Evolutionary conservation across 2,113 vertebrate genomes (phyloP).

Genomic region (Procapra przewalskii): DNA sequence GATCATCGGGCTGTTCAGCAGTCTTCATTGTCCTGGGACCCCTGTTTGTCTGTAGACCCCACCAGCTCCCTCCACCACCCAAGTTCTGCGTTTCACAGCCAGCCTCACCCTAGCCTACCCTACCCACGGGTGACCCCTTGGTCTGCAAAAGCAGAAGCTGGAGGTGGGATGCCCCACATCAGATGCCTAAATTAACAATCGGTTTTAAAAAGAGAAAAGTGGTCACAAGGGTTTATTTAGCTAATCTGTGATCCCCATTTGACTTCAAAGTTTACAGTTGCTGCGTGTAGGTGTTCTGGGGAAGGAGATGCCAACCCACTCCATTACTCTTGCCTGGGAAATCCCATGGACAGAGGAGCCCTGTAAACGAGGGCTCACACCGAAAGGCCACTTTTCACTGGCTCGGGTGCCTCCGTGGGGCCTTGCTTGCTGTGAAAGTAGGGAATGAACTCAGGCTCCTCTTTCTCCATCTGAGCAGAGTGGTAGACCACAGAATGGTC

Average conservation of each 20-base stretch:
- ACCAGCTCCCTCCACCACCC: background rate
- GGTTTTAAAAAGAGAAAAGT: background rate
- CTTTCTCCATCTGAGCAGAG: slow-evolving; percentile 84
- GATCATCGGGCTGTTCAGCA: background rate
- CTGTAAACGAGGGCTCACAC: slow-evolving; percentile 53
- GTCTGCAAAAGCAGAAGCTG: background rate
- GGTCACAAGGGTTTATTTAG: background rate
- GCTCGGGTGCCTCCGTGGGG: slow-evolving; percentile 83
- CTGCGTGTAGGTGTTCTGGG: background rate
- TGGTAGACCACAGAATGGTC: background rate
- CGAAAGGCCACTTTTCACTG: slow-evolving; percentile 87
- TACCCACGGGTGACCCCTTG: fast-evolving
- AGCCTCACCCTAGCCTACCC: background rate
- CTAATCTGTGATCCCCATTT: background rate
- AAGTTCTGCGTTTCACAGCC: background rate
- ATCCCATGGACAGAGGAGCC: background rate
- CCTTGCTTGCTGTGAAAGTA: slow-evolving; percentile 89
- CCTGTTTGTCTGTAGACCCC: background rate
- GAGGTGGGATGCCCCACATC: background rate
- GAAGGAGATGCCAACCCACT: background rate
- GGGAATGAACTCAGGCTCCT: slow-evolving; percentile 82
- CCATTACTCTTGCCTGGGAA: background rate
- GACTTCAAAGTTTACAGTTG: background rate
- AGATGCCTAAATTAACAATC: background rate
- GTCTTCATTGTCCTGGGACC: fast-evolving